Evolutionary conservation across 2,888 invertebrate species (phyloP), one percentile per base, ranked within the genome.

Genomic region (Pharmacophagus antenor): DNA sequence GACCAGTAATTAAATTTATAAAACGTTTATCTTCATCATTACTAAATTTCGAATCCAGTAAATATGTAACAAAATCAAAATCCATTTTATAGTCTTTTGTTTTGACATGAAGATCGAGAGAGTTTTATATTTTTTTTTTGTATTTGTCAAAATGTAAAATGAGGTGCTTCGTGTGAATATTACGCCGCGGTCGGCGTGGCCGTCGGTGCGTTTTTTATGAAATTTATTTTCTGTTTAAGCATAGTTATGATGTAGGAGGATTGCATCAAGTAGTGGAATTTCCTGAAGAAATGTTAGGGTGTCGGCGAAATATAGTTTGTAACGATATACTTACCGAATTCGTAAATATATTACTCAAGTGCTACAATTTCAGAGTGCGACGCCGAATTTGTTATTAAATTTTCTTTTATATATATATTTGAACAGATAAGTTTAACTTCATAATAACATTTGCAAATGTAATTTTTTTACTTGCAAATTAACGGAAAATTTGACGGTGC

Each of bases 151-250:
- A 72, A 18, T 48, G 47, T 52, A 52, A 73, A 72, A 77, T 73
- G 73, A 81, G 86, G 87, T 86, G 87, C 87, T 86, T 82, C 76
- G 76, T 71, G 74, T 76, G 67, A 73, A 70, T 70, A 68, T 70
- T 74, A 74, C 71, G 71, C 72, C 71, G 65, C 69, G 67, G 65
- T 59, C 63, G 69, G 63, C 67, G 65, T 67, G 73, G 73, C 67
- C 64, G 64, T 70, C 73, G 83, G 84, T 86, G 84, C 85, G 83
- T 69, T 31, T 50, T 75, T 77, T 73, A 70, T 77, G 69, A 68
- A 67, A 66, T 74, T 73, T 73, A 70, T 66, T 66, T 62, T 63
- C 57, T 62, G 66, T 68, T 70, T 66, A 67, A 65, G 63, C 57
- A 62, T 67, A 67, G 61, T 61, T 61, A 63, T 63, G 53, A 62